Evolutionary conservation across 2,797 vertebrate genomes (phyloP), one percentile per base, ranked within the genome.

Genomic region (Vespertilio murinus): DNA sequence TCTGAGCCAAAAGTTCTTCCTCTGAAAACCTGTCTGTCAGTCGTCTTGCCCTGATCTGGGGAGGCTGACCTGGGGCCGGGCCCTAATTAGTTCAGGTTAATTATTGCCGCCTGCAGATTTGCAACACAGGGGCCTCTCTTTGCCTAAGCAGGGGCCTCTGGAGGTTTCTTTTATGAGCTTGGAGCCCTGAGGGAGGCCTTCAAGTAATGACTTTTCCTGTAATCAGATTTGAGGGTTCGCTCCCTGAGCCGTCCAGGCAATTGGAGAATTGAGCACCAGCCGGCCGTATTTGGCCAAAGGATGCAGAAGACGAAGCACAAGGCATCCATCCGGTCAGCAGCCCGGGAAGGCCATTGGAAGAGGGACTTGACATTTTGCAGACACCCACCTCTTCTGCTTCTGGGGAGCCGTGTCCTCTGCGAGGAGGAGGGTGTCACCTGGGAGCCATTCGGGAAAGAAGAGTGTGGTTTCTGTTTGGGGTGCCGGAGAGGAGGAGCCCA

Each of bases 31-130:
- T 59, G 74, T 92, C 87, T 96, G 97, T 96, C 96, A 91, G 90
- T 93, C 96, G 90, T 94, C 95, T 96, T 96, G 93, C 95, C 96
- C 95, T 97, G 96, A 95, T 97, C 98, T 96, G 96, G 97, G 96
- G 97, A 97, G 97, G 97, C 98, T 98, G 98, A 98, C 98, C 97
- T 94, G 95, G 96, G 91, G 97, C 98, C 97, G 98, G 98, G 97
- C 97, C 97, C 98, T 99, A 99, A 99, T 99, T 99, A 99, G 99
- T 99, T 99, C 98, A 99, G 98, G 99, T 99, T 99, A 99, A 99
- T 99, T 99, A 99, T 99, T 99, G 98, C 98, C 98, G 98, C 98
- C 98, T 99, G 98, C 98, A 98, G 99, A 98, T 99, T 98, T 98
- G 98, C 98, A 98, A 98, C 98, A 88, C 91, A 95, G 98, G 97